Conservation (phyloP, 92 coral and sea anemone species). For the Paragorgia papillata region DNA sequence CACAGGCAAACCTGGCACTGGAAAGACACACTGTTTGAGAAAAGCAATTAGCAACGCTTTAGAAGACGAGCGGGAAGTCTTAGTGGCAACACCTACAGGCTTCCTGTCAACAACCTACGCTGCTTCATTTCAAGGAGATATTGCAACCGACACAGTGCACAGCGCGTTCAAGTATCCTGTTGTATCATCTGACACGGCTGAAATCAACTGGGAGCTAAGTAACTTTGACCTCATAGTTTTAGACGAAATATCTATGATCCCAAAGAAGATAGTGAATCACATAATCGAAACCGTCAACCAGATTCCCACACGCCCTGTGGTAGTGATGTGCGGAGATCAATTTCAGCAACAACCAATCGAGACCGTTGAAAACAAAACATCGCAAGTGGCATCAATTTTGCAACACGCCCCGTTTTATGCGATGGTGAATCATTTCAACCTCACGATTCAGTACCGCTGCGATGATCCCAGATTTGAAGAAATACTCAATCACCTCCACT, state of each 20-base stretch:
- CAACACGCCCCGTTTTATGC: neutral
- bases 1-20: conserved; percentile 51
- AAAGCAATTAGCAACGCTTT: neutral
- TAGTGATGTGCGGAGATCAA: conserved; percentile 33
- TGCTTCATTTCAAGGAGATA: neutral
- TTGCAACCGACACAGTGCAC: conserved; percentile 31
- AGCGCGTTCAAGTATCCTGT: conserved; percentile 39
- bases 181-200: neutral
- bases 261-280: conserved; percentile 10
- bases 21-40: conserved; percentile 22
- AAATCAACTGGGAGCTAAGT: conserved; percentile 18
- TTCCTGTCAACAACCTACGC: neutral
- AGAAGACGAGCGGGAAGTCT: neutral
- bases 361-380: neutral
- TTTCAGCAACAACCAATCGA: conserved; percentile 51
- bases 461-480: conserved; percentile 10
- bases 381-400: neutral
- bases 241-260: conserved; percentile 53
- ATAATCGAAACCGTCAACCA: conserved; percentile 19
- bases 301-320: conserved; percentile 34
- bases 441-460: conserved; percentile 31
- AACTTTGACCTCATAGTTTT: conserved; percentile 21
- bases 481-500: neutral
- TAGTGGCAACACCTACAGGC: conserved; percentile 44
- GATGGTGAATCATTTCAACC: neutral